A percentile compares a stretch with the other conserved stretches of the same genome.
These are phyloP conservation scores for Euphydryas editha DNA, from an alignment of 2,888 invertebrate species.

Conservation along the genomic window DNA sequence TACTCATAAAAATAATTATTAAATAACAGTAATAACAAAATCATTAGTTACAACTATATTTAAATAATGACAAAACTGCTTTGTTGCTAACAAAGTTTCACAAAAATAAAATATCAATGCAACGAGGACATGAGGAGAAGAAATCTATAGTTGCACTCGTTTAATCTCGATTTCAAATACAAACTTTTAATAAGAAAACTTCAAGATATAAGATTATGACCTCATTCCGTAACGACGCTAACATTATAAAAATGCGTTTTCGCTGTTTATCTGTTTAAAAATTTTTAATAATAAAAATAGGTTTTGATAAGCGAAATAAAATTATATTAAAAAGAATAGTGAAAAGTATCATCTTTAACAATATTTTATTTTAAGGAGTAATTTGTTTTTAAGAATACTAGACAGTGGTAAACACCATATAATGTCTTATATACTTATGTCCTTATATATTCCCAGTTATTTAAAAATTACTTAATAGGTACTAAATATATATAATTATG, in stretches of 20 bases:
- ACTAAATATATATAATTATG: too few species aligned
- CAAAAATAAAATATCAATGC: conserved; percentile 48
- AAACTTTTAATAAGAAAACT: conserved; percentile 78
- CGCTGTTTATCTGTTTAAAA: conserved; percentile 6
- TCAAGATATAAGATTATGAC: conserved; percentile 61
- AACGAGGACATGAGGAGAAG: conserved; percentile 54
- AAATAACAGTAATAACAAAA: not conserved
- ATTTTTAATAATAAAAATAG: not conserved
- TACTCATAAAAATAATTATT: too few species aligned
- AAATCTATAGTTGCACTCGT: conserved; percentile 53
- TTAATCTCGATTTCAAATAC: conserved; percentile 56
- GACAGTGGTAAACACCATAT: too few species aligned
- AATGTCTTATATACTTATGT: too few species aligned
- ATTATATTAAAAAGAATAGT: too few species aligned
- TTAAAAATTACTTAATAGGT: too few species aligned
- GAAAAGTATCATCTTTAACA: too few species aligned
- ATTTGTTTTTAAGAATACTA: too few species aligned
- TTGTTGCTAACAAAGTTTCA: conserved; percentile 31
- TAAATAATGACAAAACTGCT: conserved; percentile 21
- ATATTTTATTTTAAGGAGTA: not conserved
- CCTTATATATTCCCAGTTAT: too few species aligned
- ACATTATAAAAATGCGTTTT: conserved; percentile 20
- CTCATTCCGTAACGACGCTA: conserved; percentile 44
- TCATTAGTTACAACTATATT: conserved; percentile 7
- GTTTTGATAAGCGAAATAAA: too few species aligned